A percentile compares a stretch with the other conserved stretches of the same genome.
Evolutionary conservation across 2,888 invertebrate genomes (phyloP).

Genomic region (Tiliacea citrago): DNA sequence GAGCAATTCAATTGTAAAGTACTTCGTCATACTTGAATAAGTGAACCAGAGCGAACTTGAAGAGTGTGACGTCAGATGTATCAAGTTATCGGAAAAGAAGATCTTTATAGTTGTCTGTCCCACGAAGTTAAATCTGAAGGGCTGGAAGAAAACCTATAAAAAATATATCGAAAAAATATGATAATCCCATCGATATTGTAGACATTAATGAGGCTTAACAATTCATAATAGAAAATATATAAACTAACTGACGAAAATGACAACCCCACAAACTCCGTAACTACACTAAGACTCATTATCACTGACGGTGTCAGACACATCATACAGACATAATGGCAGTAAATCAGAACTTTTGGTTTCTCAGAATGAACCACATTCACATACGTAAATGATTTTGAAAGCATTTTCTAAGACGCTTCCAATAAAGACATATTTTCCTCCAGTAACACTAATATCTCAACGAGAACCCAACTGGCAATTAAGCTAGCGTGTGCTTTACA

Average conservation of each 20-base stretch:
- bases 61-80: constrained; percentile 4
- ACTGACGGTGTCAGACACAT: not conserved
- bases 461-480: constrained; percentile 42
- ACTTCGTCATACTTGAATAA: constrained; percentile 6
- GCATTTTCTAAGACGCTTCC: not conserved
- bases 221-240: not conserved
- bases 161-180: not conserved
- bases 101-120: not conserved
- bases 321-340: not conserved
- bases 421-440: constrained; percentile 5
- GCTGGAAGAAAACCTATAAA: not conserved
- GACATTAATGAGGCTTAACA: not conserved
- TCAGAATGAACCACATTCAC: not conserved
- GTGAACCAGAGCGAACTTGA: constrained; percentile 13
- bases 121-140: not conserved
- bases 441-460: not conserved
- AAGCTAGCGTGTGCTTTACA: constrained; percentile 42
- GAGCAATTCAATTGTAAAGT: constrained; percentile 31
- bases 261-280: not conserved
- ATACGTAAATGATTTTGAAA: not conserved
- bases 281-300: not conserved
- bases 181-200: not conserved
- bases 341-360: not conserved
- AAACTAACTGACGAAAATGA: not conserved
- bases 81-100: not conserved